phyloP scores from a whole-genome alignment of 2,888 invertebrate species.

The Formica aserva region DNA sequence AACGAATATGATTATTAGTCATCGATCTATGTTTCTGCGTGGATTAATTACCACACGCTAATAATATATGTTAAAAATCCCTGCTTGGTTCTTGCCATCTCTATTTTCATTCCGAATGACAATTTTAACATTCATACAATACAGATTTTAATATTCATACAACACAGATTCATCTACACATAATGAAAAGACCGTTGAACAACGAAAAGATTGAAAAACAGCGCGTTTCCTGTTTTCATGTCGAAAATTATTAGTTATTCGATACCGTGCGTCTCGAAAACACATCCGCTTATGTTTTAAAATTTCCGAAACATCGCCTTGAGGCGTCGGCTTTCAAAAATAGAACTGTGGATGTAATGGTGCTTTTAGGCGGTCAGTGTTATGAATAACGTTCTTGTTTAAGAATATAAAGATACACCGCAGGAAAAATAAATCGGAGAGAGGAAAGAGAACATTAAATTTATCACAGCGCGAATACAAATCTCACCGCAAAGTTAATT shows the following conservation, averaged over 20 bases:
- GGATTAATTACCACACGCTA: too few species aligned
- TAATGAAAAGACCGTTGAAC: slow-evolving; percentile 64
- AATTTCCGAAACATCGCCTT: slow-evolving; percentile 7
- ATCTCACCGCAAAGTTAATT: not conserved
- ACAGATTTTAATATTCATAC: too few species aligned
- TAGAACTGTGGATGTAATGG: not conserved
- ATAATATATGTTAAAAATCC: not conserved
- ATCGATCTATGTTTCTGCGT: too few species aligned
- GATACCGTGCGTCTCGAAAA: not conserved
- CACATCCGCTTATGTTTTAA: not conserved
- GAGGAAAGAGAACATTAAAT: not conserved
- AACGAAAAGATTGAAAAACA: slow-evolving; percentile 51
- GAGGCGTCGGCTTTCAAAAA: slow-evolving; percentile 11
- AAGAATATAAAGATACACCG: not conserved
- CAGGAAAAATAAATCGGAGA: not conserved
- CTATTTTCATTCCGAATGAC: not conserved
- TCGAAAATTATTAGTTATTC: slow-evolving; percentile 47
- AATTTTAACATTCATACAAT: not conserved
- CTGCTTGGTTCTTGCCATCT: not conserved
- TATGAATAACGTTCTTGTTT: slow-evolving; percentile 13
- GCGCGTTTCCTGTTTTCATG: slow-evolving; percentile 40
- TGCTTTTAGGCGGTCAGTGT: not conserved
- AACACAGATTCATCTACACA: not conserved
- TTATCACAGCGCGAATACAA: not conserved
- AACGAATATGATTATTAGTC: too few species aligned